Conservation (phyloP, 2,888 invertebrate genomes). For the Lysandra coridon region DNA sequence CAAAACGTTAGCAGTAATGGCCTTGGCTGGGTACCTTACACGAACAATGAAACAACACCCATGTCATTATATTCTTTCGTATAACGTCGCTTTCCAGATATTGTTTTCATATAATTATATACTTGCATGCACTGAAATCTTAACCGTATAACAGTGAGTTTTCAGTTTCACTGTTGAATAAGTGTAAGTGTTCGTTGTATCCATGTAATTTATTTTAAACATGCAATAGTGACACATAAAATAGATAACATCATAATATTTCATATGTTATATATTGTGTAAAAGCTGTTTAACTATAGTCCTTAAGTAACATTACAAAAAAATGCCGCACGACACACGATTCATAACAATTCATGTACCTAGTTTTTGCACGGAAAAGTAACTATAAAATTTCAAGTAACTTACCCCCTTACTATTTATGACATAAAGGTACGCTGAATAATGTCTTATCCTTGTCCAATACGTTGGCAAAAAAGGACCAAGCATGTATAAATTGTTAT, state of each 20-base stretch:
- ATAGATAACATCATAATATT: neutral
- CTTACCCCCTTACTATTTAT: too few relatives aligned
- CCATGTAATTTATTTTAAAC: too few relatives aligned
- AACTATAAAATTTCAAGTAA: neutral
- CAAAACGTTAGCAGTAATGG: slow-evolving; percentile 4
- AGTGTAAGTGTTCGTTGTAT: too few relatives aligned
- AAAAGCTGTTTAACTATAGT: neutral
- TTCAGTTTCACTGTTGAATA: too few relatives aligned
- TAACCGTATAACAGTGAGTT: too few relatives aligned
- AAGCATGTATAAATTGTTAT: too few relatives aligned
- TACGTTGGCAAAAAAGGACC: too few relatives aligned
- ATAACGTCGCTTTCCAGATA: neutral
- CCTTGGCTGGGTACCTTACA: neutral
- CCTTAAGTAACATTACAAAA: slow-evolving; percentile 3
- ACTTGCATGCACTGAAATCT: too few relatives aligned
- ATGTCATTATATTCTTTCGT: neutral
- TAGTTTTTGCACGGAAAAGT: neutral
- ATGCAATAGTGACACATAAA: neutral
- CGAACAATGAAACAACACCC: neutral
- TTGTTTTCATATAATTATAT: neutral
- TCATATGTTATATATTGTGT: neutral
- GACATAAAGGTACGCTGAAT: too few relatives aligned
- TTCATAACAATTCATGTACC: neutral
- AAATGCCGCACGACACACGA: neutral
- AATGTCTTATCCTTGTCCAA: too few relatives aligned